phyloP scores from a whole-genome alignment of 2,888 invertebrate species.

The Xylota sylvarum region DNA sequence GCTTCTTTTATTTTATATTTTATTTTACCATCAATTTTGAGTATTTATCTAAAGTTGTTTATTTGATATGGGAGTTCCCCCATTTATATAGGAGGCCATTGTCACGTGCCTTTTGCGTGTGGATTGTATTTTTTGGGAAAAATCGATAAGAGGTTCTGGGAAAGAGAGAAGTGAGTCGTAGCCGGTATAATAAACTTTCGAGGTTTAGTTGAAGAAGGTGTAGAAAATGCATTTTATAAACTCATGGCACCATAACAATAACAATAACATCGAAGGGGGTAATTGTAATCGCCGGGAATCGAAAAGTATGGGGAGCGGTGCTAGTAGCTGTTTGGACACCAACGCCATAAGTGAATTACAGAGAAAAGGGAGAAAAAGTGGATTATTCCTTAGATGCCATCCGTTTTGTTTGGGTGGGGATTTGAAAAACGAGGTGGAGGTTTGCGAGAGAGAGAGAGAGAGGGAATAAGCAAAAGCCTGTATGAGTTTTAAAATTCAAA shows the following conservation, averaged over 20 bases:
- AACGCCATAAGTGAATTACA: constrained; percentile 27
- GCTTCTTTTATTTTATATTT: constrained; percentile 19
- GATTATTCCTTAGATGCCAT: background rate
- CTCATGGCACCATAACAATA: constrained; percentile 8
- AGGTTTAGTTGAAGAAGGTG: background rate
- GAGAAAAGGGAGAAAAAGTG: constrained; percentile 17
- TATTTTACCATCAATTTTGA: background rate
- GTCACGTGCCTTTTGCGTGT: constrained; percentile 32
- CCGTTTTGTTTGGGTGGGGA: constrained; percentile 2
- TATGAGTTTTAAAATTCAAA: background rate
- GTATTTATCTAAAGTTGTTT: constrained; percentile 8
- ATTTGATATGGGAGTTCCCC: background rate
- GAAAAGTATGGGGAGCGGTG: background rate
- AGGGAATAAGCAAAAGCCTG: background rate
- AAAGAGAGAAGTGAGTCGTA: background rate
- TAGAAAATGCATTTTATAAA: constrained; percentile 21
- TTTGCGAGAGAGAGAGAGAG: background rate
- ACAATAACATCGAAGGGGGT: background rate
- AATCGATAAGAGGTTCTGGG: constrained; percentile 31
- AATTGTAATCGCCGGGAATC: constrained; percentile 2
- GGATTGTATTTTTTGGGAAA: constrained; percentile 33
- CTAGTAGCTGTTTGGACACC: background rate
- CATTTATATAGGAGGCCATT: background rate
- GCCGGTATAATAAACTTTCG: background rate
- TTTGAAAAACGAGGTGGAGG: background rate